Evolutionary conservation across 2,888 invertebrate genomes (phyloP).

Genomic region (Hymenopus coronatus): DNA sequence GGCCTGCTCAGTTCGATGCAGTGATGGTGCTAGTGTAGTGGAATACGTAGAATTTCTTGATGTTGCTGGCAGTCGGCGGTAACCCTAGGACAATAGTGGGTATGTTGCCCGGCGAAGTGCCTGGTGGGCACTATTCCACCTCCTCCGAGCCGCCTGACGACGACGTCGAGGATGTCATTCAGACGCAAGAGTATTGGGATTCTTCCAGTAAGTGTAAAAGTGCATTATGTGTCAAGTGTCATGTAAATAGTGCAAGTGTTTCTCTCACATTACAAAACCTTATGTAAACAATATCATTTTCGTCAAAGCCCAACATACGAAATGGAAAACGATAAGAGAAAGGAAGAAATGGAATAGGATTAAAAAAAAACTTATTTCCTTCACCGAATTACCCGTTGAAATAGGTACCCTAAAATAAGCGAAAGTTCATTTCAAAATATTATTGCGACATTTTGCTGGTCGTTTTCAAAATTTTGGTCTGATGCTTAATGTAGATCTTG

Average conservation of each 20-base stretch:
- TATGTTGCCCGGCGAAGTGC: constrained; percentile 51
- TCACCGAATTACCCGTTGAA: no score
- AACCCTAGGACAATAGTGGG: constrained; percentile 54
- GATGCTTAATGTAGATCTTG: no score
- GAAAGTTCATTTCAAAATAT: no score
- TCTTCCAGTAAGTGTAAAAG: constrained; percentile 30
- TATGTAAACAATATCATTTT: no score
- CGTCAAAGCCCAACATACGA: no score
- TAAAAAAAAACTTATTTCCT: no score
- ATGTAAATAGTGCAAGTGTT: background rate
- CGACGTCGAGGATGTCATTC: constrained; percentile 36
- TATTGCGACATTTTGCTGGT: no score
- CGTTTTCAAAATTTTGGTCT: no score
- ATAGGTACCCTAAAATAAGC: no score
- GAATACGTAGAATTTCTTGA: constrained; percentile 34
- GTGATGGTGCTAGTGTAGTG: background rate
- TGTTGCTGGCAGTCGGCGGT: constrained; percentile 55
- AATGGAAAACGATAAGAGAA: no score
- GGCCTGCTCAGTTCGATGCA: background rate
- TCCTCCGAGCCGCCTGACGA: constrained; percentile 35
- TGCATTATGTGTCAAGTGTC: background rate
- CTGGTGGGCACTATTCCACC: constrained; percentile 10
- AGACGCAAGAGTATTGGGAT: constrained; percentile 38
- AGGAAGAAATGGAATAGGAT: no score
- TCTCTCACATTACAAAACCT: no score